Conservation (phyloP, 2,888 invertebrate genomes). For the Vanessa cardui region DNA sequence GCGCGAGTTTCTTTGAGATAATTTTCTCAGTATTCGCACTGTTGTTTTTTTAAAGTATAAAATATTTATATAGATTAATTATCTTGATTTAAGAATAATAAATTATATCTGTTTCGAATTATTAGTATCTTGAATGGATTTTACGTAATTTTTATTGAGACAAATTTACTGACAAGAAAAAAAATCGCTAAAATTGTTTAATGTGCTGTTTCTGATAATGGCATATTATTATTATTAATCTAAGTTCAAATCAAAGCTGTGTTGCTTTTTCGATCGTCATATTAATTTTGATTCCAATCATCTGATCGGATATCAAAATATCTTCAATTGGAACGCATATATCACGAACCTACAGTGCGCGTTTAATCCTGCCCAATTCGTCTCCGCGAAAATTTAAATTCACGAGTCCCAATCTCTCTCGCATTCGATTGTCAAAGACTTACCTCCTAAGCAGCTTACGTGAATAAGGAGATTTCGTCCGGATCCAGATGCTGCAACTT, state of each 20-base stretch:
- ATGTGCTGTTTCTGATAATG: background rate
- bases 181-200: background rate
- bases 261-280: background rate
- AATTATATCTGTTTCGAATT: too few relatives aligned
- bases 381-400: conserved; percentile 50
- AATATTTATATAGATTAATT: too few relatives aligned
- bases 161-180: too few relatives aligned
- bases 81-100: too few relatives aligned
- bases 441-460: conserved; percentile 73
- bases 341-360: conserved; percentile 32
- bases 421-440: conserved; percentile 78
- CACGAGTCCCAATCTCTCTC: conserved; percentile 54
- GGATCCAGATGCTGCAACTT: conserved; percentile 55
- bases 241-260: background rate
- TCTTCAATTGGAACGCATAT: background rate
- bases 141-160: too few relatives aligned
- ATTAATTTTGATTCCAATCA: background rate
- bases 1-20: conserved; percentile 46
- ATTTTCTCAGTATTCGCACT: conserved; percentile 1
- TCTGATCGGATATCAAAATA: background rate
- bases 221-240: background rate
- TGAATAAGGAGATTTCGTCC: conserved; percentile 71
- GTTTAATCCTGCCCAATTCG: conserved; percentile 21
- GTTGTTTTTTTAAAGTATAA: background rate
- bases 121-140: too few relatives aligned